Evolutionary conservation across 2,888 invertebrate genomes (phyloP), one percentile per base, ranked within the genome.

Genomic region (Calliscelio sp.): DNA sequence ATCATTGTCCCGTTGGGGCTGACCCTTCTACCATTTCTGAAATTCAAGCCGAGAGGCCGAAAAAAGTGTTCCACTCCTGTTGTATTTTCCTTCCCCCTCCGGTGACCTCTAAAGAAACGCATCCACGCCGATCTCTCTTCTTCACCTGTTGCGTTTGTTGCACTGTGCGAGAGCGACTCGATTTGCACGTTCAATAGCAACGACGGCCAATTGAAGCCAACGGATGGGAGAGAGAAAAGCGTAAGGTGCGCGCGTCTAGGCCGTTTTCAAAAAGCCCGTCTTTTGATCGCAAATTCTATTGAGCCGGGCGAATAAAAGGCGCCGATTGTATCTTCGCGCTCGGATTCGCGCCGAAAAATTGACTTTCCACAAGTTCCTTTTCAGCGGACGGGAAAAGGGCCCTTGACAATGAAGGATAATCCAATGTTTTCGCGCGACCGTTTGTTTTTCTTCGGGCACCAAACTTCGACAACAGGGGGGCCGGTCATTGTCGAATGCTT

Each of bases 91-190:
- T 10, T 6, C 20, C 49, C 18, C 59, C n/a, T n/a, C 80, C 85
- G 81, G 82, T 75, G 86, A 18, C 20, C 84, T 46, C 70, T 16
- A 61, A 82, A 83, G 80, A 61, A 84, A 44, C 83, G 79, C 85
- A 88, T 89, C 86, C 87, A 86, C 85, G 86, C 86, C 87, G 88
- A 89, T 89, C 89, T 89, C 88, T 88, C 86, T 89, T 86, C 86
- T 87, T 89, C 91, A 92, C 92, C 92, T 92, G 92, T 92, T 92
- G 92, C 92, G 89, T 91, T 91, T 91, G 91, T 91, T 91, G 91
- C 90, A 90, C 85, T 89, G 89, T 89, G 86, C 65, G 44, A 53
- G 87, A 86, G 86, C 88, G 89, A 88, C 89, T 89, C 90, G 92
- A 92, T 92, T 92, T 92, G 90, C 91, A 91, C 92, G 91, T 90